These are phyloP conservation scores for Macropus fuliginosus DNA, from an alignment of 2,797 vertebrate species.

Conservation along the genomic window DNA sequence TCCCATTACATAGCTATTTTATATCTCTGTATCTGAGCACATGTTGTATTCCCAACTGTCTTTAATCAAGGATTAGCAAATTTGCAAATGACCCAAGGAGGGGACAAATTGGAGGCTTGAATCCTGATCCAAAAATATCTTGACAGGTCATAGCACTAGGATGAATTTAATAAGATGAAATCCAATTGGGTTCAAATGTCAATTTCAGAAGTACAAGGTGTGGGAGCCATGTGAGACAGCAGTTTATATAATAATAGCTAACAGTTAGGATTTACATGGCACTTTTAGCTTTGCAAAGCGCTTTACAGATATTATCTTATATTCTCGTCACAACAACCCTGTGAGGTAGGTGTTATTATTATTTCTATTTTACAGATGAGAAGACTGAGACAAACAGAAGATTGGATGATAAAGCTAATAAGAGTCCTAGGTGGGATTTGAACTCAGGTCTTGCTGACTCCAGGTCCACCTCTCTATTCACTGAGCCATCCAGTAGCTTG, in stretches of 20 bases:
- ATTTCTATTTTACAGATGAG: neutral
- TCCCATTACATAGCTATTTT: neutral
- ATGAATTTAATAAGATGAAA: neutral
- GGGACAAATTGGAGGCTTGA: neutral
- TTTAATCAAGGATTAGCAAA: neutral
- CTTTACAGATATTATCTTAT: neutral
- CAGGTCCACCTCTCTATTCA: neutral
- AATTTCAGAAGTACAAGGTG: neutral
- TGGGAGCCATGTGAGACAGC: neutral
- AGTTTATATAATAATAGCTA: neutral
- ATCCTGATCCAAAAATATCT: neutral
- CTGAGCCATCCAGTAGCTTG: neutral
- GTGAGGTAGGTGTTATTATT: neutral
- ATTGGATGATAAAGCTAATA: neutral
- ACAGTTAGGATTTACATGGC: neutral
- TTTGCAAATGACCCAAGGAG: neutral
- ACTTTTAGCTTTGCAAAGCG: neutral
- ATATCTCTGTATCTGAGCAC: neutral
- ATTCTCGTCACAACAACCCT: neutral
- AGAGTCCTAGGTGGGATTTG: neutral
- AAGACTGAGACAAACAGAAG: neutral
- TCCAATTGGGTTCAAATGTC: neutral
- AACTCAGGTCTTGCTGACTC: neutral
- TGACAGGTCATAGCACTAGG: neutral
- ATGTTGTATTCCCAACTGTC: neutral